These are phyloP conservation scores for Peromyscus nudipes DNA, from an alignment of 2,797 vertebrate genomes.

Conservation along the genomic window DNA sequence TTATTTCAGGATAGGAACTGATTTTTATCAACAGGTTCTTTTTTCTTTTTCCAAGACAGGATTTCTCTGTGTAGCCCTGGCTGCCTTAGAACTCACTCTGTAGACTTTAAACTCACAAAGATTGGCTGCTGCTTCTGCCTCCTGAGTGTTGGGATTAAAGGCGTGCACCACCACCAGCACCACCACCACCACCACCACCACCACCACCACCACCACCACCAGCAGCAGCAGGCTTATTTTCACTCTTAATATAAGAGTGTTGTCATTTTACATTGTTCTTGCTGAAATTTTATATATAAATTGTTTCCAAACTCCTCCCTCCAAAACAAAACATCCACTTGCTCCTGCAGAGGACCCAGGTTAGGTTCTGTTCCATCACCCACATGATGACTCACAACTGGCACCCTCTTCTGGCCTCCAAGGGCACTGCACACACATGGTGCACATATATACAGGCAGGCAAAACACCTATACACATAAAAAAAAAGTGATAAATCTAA, in stretches of 20 bases:
- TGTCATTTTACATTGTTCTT: slow-evolving; percentile 90
- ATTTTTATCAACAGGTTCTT: slow-evolving; percentile 85
- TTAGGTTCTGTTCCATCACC: neutral
- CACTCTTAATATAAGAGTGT: slow-evolving; percentile 87
- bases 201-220: too few species aligned
- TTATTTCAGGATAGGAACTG: slow-evolving; percentile 83
- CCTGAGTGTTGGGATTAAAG: neutral
- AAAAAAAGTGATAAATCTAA: neutral
- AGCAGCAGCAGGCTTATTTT: slow-evolving; percentile 13
- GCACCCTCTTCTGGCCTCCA: neutral
- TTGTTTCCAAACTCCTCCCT: slow-evolving; percentile 28
- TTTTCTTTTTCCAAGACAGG: slow-evolving; percentile 87
- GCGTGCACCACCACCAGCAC: too few species aligned
- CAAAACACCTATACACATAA: neutral
- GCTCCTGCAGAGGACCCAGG: neutral
- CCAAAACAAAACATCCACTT: neutral
- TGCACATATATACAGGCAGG: neutral
- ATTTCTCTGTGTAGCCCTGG: neutral
- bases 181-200: too few species aligned
- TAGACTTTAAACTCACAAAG: neutral
- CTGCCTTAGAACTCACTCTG: neutral
- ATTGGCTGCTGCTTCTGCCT: neutral
- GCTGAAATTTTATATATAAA: slow-evolving; percentile 91
- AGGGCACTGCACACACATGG: neutral
- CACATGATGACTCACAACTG: neutral